phyloP scores from a whole-genome alignment of 2,888 invertebrate species.

The Lamellibrachia satsuma region DNA sequence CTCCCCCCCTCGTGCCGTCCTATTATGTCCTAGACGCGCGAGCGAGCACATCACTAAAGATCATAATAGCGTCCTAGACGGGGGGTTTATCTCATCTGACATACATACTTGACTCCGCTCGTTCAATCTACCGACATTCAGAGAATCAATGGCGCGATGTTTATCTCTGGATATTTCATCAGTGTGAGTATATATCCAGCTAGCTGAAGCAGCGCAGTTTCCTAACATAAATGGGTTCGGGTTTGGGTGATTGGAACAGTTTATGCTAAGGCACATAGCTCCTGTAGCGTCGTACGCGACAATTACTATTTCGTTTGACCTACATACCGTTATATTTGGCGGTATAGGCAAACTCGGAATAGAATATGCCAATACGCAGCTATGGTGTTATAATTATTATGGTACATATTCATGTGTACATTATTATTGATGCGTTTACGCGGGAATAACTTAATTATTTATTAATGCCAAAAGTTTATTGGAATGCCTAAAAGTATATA shows the following conservation, averaged over 20 bases:
- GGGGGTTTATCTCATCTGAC: neutral
- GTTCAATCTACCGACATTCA: neutral
- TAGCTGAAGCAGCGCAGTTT: neutral
- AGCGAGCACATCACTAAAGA: neutral
- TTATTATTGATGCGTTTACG: neutral
- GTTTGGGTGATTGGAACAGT: neutral
- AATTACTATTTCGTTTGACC: neutral
- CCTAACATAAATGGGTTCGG: neutral
- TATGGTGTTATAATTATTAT: neutral
- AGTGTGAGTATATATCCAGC: neutral
- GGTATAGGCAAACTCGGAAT: neutral
- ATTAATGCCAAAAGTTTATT: neutral
- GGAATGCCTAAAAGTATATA: neutral
- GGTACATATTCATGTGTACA: neutral
- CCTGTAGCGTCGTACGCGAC: neutral
- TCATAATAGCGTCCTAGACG: neutral
- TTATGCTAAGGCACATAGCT: too few relatives aligned
- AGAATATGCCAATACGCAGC: neutral
- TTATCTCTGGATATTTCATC: slow-evolving; percentile 17
- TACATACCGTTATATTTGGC: neutral
- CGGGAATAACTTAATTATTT: neutral
- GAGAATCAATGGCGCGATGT: neutral
- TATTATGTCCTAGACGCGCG: neutral
- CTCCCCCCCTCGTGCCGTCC: neutral
- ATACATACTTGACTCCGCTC: slow-evolving; percentile 4